A percentile compares a stretch with the other conserved stretches of the same genome.
These are phyloP conservation scores for Amiota minor DNA, from an alignment of 2,888 invertebrate genomes.

Conservation along the genomic window DNA sequence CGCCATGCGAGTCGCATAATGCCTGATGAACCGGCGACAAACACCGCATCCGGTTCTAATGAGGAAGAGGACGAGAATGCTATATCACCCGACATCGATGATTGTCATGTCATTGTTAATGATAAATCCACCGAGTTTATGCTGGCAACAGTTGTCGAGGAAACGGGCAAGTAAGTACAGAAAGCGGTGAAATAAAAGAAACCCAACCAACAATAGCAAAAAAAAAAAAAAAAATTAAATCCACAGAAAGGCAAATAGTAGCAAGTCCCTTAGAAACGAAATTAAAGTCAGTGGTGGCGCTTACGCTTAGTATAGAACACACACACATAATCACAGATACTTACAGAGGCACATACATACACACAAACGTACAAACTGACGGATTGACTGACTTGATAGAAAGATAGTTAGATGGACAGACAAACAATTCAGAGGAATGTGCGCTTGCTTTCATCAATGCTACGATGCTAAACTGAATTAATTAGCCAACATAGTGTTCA, in stretches of 20 bases:
- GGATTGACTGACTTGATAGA: no score
- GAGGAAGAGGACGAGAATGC: constrained; percentile 85
- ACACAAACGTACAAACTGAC: background rate
- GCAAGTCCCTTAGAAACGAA: background rate
- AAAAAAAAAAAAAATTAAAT: background rate
- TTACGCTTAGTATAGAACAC: background rate
- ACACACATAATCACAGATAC: no score
- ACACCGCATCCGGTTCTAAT: constrained; percentile 91
- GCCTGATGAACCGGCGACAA: constrained; percentile 86
- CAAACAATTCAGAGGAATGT: no score
- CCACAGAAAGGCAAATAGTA: background rate
- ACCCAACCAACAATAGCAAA: background rate
- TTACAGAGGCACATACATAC: background rate
- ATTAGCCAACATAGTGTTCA: background rate
- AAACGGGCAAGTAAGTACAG: constrained; percentile 83
- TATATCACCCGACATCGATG: constrained; percentile 79
- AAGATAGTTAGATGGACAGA: no score
- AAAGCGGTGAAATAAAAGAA: background rate
- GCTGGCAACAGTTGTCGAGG: constrained; percentile 89
- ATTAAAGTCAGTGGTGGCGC: background rate
- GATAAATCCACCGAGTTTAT: constrained; percentile 94
- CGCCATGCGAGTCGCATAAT: constrained; percentile 75
- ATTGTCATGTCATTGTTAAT: constrained; percentile 90
- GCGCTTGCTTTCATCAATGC: background rate
- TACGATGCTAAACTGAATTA: background rate